Evolutionary conservation across 2,113 vertebrate genomes (phyloP).

Genomic region (Sinosuthora webbiana): DNA sequence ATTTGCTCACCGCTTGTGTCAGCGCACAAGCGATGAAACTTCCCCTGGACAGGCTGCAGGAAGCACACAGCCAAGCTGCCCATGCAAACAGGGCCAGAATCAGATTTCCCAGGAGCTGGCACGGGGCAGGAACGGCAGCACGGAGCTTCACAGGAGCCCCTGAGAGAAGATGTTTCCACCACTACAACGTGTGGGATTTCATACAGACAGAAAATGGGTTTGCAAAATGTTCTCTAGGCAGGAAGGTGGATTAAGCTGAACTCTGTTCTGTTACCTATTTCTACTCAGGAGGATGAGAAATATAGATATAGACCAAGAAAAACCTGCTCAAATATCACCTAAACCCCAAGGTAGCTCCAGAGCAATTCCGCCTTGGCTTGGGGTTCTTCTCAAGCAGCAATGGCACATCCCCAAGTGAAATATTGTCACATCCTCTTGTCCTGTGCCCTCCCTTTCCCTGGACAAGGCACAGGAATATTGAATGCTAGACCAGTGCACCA

Average conservation of each 20-base stretch:
- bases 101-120: not conserved
- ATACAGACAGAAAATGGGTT: not conserved
- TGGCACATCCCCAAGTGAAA: not conserved
- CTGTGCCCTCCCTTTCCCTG: not conserved
- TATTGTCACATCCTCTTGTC: not conserved
- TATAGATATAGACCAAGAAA: accelerated
- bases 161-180: not conserved
- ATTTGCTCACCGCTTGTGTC: not conserved
- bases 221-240: not conserved
- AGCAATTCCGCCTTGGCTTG: not conserved
- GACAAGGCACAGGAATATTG: not conserved
- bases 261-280: not conserved
- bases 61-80: not conserved
- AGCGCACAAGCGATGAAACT: not conserved
- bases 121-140: not conserved
- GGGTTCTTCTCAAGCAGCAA: not conserved
- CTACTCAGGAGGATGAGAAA: not conserved
- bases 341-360: not conserved
- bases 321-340: not conserved
- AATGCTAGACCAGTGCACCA: not conserved
- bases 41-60: not conserved
- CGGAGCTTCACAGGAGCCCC: not conserved
- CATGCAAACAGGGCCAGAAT: not conserved
- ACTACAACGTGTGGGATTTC: not conserved
- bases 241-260: not conserved